Evolutionary conservation across 1,140 invertebrate genomes (phyloP).

Genomic region (Dolichoris vasculosae): DNA sequence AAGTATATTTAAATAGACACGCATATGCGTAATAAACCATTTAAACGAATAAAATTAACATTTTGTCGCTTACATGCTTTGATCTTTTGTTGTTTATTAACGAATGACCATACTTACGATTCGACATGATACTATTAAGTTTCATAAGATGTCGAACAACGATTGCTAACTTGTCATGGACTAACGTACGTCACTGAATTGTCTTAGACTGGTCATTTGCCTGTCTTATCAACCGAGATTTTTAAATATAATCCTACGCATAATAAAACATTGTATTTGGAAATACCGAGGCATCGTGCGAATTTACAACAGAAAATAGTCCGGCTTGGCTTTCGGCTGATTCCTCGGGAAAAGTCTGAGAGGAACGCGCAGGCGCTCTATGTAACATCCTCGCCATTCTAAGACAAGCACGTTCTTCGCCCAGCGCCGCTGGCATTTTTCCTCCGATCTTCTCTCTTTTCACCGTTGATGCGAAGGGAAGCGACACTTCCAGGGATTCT

Average conservation of each 20-base stretch:
- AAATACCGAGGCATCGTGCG: neutral
- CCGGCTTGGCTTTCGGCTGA: neutral
- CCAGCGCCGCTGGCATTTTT: slow-evolving; percentile 20
- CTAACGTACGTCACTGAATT: too few relatives aligned
- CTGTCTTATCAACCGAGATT: neutral
- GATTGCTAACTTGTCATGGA: too few relatives aligned
- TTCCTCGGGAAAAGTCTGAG: slow-evolving; percentile 51
- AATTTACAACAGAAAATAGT: neutral
- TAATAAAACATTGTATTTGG: neutral
- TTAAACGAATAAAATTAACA: too few relatives aligned
- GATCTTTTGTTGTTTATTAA: too few relatives aligned
- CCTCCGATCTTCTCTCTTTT: slow-evolving; percentile 1
- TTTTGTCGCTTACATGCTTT: too few relatives aligned
- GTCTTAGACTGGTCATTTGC: neutral
- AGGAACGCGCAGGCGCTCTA: slow-evolving; percentile 57
- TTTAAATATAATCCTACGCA: neutral
- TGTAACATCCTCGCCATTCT: slow-evolving; percentile 54
- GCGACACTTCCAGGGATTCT: neutral
- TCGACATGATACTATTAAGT: too few relatives aligned
- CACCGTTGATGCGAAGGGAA: slow-evolving; percentile 10
- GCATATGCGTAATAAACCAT: too few relatives aligned
- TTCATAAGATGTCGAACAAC: too few relatives aligned
- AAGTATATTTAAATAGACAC: too few relatives aligned
- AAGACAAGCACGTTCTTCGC: slow-evolving; percentile 38
- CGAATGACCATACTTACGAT: too few relatives aligned